Evolutionary conservation across 1,140 invertebrate species (phyloP).

Genomic region (Limonius californicus): DNA sequence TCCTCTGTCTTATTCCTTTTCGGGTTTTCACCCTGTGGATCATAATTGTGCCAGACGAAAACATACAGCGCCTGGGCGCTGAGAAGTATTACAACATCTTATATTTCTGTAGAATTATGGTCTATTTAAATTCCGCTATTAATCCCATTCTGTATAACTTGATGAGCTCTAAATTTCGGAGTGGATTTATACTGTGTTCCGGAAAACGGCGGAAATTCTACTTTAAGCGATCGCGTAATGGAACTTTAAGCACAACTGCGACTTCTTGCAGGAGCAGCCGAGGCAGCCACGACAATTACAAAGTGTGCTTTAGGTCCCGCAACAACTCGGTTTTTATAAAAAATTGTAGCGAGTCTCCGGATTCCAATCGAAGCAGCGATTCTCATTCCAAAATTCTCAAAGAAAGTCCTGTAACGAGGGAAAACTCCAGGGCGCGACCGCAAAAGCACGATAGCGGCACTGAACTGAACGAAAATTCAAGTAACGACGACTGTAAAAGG

Average conservation of each 20-base stretch:
- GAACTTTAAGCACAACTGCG: constrained; percentile 52
- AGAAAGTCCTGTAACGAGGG: constrained; percentile 14
- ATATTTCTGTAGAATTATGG: constrained; percentile 80
- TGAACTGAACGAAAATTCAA: neutral
- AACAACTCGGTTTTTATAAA: constrained; percentile 39
- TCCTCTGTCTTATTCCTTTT: constrained; percentile 82
- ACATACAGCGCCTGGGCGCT: constrained; percentile 57
- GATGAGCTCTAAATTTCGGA: constrained; percentile 82
- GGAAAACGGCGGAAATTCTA: constrained; percentile 47
- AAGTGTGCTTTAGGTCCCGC: constrained; percentile 38
- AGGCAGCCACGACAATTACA: constrained; percentile 38
- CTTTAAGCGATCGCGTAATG: constrained; percentile 37
- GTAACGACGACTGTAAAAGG: constrained; percentile 1
- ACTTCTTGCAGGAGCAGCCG: constrained; percentile 49
- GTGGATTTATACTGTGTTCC: constrained; percentile 67
- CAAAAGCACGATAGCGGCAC: neutral
- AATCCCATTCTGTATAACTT: constrained; percentile 81
- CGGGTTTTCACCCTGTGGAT: constrained; percentile 79
- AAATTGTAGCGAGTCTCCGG: constrained; percentile 36
- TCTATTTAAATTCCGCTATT: constrained; percentile 79
- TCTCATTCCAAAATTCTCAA: constrained; percentile 30
- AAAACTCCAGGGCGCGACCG: neutral
- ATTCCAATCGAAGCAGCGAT: constrained; percentile 34
- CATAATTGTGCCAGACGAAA: constrained; percentile 60
- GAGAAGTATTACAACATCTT: constrained; percentile 75